phyloP scores from a whole-genome alignment of 2,888 invertebrate species.

The Drosophila meridiana region DNA sequence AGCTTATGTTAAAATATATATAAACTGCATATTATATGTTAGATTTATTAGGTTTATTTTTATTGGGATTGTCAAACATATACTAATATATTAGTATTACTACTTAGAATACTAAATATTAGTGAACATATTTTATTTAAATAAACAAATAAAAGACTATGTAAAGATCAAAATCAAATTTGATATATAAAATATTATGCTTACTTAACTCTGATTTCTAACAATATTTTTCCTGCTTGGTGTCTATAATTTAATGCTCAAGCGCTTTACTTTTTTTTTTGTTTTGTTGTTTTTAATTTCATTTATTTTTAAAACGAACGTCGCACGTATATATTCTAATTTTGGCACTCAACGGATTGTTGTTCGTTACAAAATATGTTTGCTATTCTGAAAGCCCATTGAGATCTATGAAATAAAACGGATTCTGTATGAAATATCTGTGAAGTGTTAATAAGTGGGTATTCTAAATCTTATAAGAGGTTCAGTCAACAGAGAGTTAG shows the following conservation, averaged over 20 bases:
- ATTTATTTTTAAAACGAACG: conserved; percentile 69
- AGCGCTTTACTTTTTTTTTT: conserved; percentile 42
- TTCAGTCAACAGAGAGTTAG: neutral
- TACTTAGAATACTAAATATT: too few species aligned
- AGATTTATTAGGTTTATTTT: neutral
- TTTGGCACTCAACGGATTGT: conserved; percentile 59
- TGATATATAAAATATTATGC: neutral
- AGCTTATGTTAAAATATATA: neutral
- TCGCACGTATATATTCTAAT: conserved; percentile 65
- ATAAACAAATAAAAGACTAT: too few species aligned
- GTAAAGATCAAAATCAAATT: neutral
- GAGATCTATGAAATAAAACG: conserved; percentile 11
- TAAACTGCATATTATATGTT: neutral
- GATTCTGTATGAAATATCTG: neutral
- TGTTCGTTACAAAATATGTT: conserved; percentile 71
- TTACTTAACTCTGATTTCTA: neutral
- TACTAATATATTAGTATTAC: neutral
- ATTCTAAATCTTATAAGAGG: neutral
- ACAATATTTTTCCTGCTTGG: conserved; percentile 3
- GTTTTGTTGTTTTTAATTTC: conserved; percentile 51
- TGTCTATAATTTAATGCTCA: conserved; percentile 55
- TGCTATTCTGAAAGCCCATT: conserved; percentile 36
- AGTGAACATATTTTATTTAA: too few species aligned
- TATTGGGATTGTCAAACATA: neutral
- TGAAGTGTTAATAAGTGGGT: neutral